Evolutionary conservation across 1,140 invertebrate genomes (phyloP).

Genomic region (Drosophila nasuta): DNA sequence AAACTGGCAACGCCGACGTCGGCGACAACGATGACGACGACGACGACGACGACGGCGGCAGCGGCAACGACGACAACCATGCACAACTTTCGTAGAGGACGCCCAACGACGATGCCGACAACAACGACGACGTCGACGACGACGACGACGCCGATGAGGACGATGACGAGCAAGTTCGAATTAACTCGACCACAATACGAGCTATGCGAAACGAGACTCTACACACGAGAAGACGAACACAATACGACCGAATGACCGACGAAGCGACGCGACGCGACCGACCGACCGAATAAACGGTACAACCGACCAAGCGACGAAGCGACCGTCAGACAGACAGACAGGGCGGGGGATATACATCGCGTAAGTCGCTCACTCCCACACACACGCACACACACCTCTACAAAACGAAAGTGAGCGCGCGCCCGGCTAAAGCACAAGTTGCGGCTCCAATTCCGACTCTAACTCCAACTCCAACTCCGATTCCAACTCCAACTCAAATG

Average conservation of each 20-base stretch:
- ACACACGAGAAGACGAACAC: conserved; percentile 14
- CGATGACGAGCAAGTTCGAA: conserved; percentile 62
- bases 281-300: conserved; percentile 7
- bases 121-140: conserved; percentile 12
- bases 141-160: conserved; percentile 20
- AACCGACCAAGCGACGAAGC: neutral
- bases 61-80: conserved; percentile 14
- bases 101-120: conserved; percentile 26
- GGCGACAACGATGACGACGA: conserved; percentile 16
- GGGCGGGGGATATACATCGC: conserved; percentile 1
- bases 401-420: conserved; percentile 47
- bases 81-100: conserved; percentile 33
- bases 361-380: conserved; percentile 2
- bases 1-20: conserved; percentile 27
- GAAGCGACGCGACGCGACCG: conserved; percentile 9
- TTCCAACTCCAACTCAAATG: too few species aligned
- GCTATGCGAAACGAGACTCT: conserved; percentile 43
- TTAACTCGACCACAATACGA: conserved; percentile 75
- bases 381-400: conserved; percentile 20
- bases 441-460: conserved; percentile 6
- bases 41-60: conserved; percentile 13
- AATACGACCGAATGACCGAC: neutral
- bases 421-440: conserved; percentile 4
- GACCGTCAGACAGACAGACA: conserved; percentile 8
- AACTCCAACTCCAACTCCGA: conserved; percentile 6